Percentiles rank a stretch among this genome's conserved stretches.
Evolutionary conservation across 2,797 vertebrate species (phyloP).

Genomic region (Naso thynnoides): DNA sequence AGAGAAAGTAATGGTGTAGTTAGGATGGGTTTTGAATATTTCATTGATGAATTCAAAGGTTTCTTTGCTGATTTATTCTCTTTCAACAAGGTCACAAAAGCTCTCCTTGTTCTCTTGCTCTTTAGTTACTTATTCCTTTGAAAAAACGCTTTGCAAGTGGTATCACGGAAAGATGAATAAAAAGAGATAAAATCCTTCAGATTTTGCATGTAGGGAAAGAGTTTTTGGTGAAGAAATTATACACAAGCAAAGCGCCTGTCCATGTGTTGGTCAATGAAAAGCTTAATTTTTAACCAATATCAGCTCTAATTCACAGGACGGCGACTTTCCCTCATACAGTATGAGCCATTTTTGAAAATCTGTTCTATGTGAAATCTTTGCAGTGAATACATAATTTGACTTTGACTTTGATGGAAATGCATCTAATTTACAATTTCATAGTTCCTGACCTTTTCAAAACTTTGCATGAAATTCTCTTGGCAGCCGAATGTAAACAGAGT

Average conservation of each 20-base stretch:
- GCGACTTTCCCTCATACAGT: neutral
- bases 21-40: neutral
- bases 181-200: neutral
- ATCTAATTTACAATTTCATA: slow-evolving; percentile 38
- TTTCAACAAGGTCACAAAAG: slow-evolving; percentile 4
- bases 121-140: neutral
- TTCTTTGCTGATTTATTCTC: neutral
- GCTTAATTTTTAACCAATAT: neutral
- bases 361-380: slow-evolving; percentile 1
- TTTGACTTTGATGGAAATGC: slow-evolving; percentile 40
- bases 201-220: neutral
- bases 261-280: neutral
- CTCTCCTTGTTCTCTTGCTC: neutral
- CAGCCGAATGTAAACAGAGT: slow-evolving; percentile 30
- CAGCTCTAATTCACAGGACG: slow-evolving; percentile 3
- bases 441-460: slow-evolving; percentile 43
- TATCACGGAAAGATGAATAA: neutral
- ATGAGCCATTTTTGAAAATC: neutral
- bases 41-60: slow-evolving; percentile 3
- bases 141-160: neutral
- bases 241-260: neutral
- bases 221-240: neutral
- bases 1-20: neutral
- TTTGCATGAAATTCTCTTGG: slow-evolving; percentile 57
- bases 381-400: slow-evolving; percentile 11